Evolutionary conservation across 2,888 invertebrate species (phyloP).

Genomic region (Lordiphosa fenestrarum): DNA sequence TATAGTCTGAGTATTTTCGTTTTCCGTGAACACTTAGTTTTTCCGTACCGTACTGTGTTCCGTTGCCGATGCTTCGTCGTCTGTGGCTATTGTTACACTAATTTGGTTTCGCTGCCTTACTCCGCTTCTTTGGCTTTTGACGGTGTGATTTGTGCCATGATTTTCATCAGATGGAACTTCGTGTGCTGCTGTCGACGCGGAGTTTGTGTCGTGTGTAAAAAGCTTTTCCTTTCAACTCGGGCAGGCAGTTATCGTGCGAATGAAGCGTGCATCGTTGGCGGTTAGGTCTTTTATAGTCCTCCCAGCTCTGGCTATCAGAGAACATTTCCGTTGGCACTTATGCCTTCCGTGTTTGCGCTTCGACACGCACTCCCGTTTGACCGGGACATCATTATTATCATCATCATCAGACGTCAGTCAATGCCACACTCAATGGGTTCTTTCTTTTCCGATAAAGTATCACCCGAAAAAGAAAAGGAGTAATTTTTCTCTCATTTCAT

Average conservation of each 20-base stretch:
- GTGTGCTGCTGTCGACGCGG: constrained; percentile 22
- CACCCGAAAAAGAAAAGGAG: constrained; percentile 46
- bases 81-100: constrained; percentile 60
- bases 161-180: constrained; percentile 34
- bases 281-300: constrained; percentile 32
- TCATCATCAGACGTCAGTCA: constrained; percentile 21
- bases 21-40: constrained; percentile 40
- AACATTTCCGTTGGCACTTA: constrained; percentile 26
- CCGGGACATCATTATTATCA: constrained; percentile 16
- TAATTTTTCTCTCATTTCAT: constrained; percentile 42
- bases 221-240: constrained; percentile 25
- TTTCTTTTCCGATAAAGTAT: constrained; percentile 18
- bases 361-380: constrained; percentile 38
- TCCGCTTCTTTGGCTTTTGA: constrained; percentile 38
- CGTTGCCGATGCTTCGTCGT: constrained; percentile 35
- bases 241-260: constrained; percentile 23
- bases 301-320: constrained; percentile 19
- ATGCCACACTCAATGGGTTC: constrained; percentile 7
- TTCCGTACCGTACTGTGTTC: constrained; percentile 17
- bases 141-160: constrained; percentile 35
- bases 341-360: constrained; percentile 34
- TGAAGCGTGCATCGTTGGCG: constrained; percentile 31
- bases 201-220: constrained; percentile 15
- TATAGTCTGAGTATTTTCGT: constrained; percentile 25
- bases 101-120: constrained; percentile 48